Evolutionary conservation across 2,797 vertebrate genomes (phyloP).

Genomic region (Poliocrania exsul): DNA sequence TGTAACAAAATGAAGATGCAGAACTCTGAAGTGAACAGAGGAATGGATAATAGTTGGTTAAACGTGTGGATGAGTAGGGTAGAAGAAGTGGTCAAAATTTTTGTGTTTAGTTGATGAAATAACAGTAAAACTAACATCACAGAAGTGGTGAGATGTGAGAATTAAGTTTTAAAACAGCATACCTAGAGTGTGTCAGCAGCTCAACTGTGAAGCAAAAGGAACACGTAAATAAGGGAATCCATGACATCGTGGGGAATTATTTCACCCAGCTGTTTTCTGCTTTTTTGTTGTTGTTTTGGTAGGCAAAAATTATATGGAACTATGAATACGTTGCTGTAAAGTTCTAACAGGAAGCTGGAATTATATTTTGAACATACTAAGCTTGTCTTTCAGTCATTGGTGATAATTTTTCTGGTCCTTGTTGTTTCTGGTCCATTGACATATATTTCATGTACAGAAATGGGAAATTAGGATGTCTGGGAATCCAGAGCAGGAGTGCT

Average conservation of each 20-base stretch:
- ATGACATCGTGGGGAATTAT: fast-evolving
- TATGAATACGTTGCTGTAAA: background rate
- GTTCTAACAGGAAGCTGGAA: background rate
- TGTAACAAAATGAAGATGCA: background rate
- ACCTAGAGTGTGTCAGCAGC: background rate
- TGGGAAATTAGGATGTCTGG: background rate
- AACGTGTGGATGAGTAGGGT: background rate
- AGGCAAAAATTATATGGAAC: background rate
- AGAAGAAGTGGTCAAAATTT: background rate
- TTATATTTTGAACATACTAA: background rate
- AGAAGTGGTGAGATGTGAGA: background rate
- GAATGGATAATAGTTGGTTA: background rate
- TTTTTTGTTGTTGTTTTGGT: background rate
- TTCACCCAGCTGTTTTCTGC: background rate
- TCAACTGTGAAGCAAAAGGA: background rate
- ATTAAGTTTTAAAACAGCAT: background rate
- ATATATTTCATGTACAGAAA: background rate
- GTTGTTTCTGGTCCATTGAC: too few species aligned
- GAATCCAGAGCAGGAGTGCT: background rate
- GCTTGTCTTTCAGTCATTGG: background rate
- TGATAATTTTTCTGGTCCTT: background rate
- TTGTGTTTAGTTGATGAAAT: background rate
- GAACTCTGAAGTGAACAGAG: background rate
- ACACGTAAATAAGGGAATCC: background rate
- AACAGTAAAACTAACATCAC: background rate